These are phyloP conservation scores for Neomonachus schauinslandi DNA, from an alignment of 2,113 vertebrate species.

Conservation along the genomic window DNA sequence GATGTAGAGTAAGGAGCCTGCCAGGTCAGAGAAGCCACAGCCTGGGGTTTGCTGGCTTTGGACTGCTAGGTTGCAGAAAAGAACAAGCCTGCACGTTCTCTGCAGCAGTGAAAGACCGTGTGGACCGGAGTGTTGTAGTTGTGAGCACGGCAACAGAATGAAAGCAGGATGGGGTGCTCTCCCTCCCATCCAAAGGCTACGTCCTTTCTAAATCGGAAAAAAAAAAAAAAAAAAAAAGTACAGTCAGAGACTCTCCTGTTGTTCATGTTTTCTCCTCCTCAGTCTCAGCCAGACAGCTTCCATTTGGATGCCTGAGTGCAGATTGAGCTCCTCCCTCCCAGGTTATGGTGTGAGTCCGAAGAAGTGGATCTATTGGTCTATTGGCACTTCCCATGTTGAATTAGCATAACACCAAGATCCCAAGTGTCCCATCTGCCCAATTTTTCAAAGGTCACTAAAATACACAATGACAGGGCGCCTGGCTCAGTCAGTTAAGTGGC, in stretches of 20 bases:
- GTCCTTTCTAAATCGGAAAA: neutral
- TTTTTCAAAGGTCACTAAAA: constrained; percentile 24
- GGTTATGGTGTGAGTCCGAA: neutral
- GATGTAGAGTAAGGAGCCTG: neutral
- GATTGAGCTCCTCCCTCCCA: neutral
- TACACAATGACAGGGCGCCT: neutral
- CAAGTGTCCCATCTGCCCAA: neutral
- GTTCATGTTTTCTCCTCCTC: neutral
- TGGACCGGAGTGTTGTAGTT: neutral
- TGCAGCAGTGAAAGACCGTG: accelerated
- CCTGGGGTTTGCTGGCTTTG: neutral
- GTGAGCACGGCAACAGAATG: accelerated
- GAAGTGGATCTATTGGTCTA: accelerated
- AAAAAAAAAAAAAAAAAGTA: neutral
- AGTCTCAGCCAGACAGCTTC: neutral
- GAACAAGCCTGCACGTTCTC: neutral
- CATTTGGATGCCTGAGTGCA: neutral
- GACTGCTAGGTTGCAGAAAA: neutral
- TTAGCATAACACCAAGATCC: neutral
- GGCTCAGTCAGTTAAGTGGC: neutral
- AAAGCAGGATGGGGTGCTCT: too few species aligned
- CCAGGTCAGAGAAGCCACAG: neutral
- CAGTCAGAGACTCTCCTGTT: neutral
- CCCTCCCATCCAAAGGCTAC: neutral
- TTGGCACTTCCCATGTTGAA: accelerated